A percentile compares a stretch with the other conserved stretches of the same genome.
These are phyloP conservation scores for Carassius carassius DNA, from an alignment of 2,113 vertebrate genomes.

Conservation along the genomic window DNA sequence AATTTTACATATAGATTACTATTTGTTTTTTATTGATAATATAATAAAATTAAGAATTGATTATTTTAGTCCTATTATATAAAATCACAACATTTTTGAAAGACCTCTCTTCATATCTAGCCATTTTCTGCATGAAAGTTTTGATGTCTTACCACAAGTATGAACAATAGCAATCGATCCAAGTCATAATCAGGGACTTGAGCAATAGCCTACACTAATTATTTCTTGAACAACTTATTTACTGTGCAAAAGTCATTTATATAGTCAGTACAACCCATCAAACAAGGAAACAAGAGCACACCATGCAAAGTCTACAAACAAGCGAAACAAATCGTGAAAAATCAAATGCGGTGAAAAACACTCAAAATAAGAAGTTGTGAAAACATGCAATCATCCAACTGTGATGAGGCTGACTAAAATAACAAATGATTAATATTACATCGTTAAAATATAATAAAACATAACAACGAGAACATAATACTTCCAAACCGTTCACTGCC, in stretches of 20 bases:
- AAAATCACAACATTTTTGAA: background rate
- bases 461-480: conserved; percentile 39
- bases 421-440: conserved; percentile 49
- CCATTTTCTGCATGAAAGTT: background rate
- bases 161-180: background rate
- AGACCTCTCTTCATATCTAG: background rate
- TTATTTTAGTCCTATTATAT: background rate
- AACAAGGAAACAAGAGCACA: conserved; percentile 25
- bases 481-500: conserved; percentile 1
- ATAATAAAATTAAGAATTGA: no score
- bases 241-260: conserved; percentile 40
- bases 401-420: conserved; percentile 54
- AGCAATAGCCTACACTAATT: background rate
- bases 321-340: no score
- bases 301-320: conserved; percentile 33
- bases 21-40: no score
- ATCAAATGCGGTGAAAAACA: no score
- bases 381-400: conserved; percentile 50
- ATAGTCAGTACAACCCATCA: conserved; percentile 37
- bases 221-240: conserved; percentile 33
- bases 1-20: no score
- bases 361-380: conserved; percentile 28
- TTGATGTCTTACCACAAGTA: background rate
- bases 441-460: conserved; percentile 56
- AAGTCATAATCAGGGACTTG: background rate